phyloP scores from a whole-genome alignment of 2,797 vertebrate species.

The Chiroxiphia lanceolata region DNA sequence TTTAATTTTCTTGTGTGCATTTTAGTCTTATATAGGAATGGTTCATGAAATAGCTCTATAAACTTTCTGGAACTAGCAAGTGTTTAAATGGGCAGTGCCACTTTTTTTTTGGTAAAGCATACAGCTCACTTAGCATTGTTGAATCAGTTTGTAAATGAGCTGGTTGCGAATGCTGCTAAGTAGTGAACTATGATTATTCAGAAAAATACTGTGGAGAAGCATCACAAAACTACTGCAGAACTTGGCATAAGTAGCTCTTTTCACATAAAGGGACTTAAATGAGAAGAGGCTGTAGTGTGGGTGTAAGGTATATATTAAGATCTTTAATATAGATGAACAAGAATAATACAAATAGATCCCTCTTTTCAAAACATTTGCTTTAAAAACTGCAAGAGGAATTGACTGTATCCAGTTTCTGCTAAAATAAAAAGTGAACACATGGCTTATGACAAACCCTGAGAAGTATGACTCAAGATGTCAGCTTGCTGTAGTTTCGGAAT shows the following conservation, averaged over 20 bases:
- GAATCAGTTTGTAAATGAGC: background rate
- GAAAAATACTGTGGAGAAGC: background rate
- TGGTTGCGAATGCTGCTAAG: background rate
- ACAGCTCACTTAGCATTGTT: background rate
- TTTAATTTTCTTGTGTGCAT: background rate
- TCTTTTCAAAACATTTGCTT: background rate
- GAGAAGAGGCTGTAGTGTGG: background rate
- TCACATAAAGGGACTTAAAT: background rate
- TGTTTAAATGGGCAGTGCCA: background rate
- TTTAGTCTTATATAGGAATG: background rate
- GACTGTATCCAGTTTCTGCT: background rate
- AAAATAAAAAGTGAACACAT: constrained; percentile 26
- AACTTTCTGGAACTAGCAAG: background rate
- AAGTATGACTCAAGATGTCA: constrained; percentile 45
- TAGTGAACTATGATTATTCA: background rate
- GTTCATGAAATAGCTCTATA: background rate
- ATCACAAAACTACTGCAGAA: background rate
- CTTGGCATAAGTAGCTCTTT: background rate
- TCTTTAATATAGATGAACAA: background rate
- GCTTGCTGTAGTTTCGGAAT: background rate
- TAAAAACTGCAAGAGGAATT: background rate
- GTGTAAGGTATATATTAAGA: background rate
- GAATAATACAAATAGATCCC: background rate
- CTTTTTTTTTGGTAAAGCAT: background rate
- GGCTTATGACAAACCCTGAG: constrained; percentile 35